Evolutionary conservation across 1,140 invertebrate genomes (phyloP), one percentile per base, ranked within the genome.

Genomic region (Gonioctena quinquepunctata): DNA sequence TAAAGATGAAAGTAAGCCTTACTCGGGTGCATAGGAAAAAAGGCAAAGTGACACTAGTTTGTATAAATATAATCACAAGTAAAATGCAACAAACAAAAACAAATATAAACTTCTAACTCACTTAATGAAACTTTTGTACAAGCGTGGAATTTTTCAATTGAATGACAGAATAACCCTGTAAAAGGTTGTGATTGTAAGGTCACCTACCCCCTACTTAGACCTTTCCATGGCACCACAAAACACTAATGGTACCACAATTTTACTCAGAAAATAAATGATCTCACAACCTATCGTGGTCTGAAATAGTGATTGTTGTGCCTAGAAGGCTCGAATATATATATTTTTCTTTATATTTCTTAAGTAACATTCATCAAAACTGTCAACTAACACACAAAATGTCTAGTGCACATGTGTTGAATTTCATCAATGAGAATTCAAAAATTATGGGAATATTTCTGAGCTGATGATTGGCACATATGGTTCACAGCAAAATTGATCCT

Each of bases 301-400:
- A 54, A 66, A 66, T 54, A 49, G 48, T 66, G 63, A 68, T 68
- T 52, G 50, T 70, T 70, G 66, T 69, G 33, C 33, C 33, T n/a
- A 13, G 33, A 42, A n/a, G 33, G 33, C 33, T 42, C 16, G 11
- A n/a, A 42, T 42, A 42, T 8, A 54, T 70, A 64, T 65, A 71
- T 69, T 67, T 68, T 68, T 66, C 66, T 68, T 66, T 64, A 67
- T 48, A 42, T 63, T 21, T 63, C 7, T 74, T 74, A 74, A 74
- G 72, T 74, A 74, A 74, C 72, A 70, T 42, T 54, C 25, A 8
- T 27, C 33, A 62, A 62, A 28, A 62, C 27, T 66, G 11, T 66
- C 22, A 54, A 54, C 18, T 11, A 18, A 54, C 18, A 54, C 33
- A 42, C 33, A 4, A 42, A 42, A 42, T 42, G 33, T 63, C 61